phyloP scores from a whole-genome alignment of 2,113 vertebrate genomes.

The Loxodonta africana region DNA sequence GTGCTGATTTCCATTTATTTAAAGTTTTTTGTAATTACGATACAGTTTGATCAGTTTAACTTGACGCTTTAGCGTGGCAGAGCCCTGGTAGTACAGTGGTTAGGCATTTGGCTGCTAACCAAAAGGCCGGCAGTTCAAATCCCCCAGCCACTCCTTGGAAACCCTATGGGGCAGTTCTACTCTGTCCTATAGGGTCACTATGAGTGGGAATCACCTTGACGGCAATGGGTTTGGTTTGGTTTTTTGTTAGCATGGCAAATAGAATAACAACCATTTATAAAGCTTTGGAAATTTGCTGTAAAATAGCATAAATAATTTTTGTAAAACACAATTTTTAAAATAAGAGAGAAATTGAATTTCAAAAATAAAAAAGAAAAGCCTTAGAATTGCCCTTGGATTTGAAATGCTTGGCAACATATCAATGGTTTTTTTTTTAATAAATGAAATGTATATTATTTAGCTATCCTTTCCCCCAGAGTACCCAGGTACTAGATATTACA shows the following conservation, averaged over 20 bases:
- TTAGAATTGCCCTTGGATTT: background rate
- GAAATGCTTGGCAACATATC: constrained; percentile 7
- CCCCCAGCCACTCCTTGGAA: too few relatives aligned
- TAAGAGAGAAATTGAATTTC: constrained; percentile 36
- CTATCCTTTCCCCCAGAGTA: background rate
- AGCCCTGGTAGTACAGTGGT: too few relatives aligned
- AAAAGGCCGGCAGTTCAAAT: too few relatives aligned
- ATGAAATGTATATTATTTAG: background rate
- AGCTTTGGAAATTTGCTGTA: constrained; percentile 50
- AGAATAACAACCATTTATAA: background rate
- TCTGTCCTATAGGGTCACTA: too few relatives aligned
- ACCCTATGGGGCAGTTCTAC: too few relatives aligned
- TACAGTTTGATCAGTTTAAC: constrained; percentile 11
- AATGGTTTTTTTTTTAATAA: background rate
- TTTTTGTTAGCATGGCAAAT: background rate
- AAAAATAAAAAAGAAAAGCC: constrained; percentile 4
- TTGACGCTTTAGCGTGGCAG: background rate
- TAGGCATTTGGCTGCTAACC: too few relatives aligned
- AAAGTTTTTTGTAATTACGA: background rate
- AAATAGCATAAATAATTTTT: background rate
- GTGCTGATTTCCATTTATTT: background rate
- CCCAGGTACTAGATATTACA: background rate
- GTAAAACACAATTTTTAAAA: constrained; percentile 37
- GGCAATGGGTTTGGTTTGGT: too few relatives aligned
- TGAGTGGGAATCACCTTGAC: too few relatives aligned